phyloP scores from a whole-genome alignment of 2,888 invertebrate species.

The Pseudococcus jackbeardsleyi region DNA sequence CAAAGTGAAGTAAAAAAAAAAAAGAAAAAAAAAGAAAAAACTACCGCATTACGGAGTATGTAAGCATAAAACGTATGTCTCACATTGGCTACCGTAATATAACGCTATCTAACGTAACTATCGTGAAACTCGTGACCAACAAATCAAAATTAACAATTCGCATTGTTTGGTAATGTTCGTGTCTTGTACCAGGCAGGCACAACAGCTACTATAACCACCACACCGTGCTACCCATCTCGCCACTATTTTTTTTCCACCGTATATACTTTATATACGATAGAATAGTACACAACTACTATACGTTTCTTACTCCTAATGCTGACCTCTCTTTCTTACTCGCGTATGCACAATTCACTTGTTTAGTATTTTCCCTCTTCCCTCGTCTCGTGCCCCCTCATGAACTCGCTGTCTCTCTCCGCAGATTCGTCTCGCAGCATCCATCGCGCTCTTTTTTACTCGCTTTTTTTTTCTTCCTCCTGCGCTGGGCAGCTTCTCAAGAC shows the following conservation, averaged over 20 bases:
- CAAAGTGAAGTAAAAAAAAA: not conserved
- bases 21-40: not conserved
- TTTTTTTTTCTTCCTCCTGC: not conserved
- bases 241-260: conserved; percentile 2
- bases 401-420: not conserved
- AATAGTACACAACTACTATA: not conserved
- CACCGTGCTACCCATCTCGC: conserved; percentile 55
- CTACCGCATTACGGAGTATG: not conserved
- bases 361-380: not conserved
- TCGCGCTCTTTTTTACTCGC: conserved; percentile 30
- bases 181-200: conserved; percentile 60
- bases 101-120: conserved; percentile 65
- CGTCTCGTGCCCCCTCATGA: not conserved
- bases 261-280: not conserved
- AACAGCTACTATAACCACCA: conserved; percentile 57
- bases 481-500: not conserved
- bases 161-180: conserved; percentile 65
- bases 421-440: not conserved
- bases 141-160: conserved; percentile 65
- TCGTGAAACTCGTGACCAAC: conserved; percentile 65
- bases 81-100: conserved; percentile 64
- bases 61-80: conserved; percentile 53
- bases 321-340: not conserved
- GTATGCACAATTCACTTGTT: conserved; percentile 11
- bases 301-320: not conserved